Conservation (phyloP, 35 echinoderm and acorn worm species). For the Chiridota heheva region DNA sequence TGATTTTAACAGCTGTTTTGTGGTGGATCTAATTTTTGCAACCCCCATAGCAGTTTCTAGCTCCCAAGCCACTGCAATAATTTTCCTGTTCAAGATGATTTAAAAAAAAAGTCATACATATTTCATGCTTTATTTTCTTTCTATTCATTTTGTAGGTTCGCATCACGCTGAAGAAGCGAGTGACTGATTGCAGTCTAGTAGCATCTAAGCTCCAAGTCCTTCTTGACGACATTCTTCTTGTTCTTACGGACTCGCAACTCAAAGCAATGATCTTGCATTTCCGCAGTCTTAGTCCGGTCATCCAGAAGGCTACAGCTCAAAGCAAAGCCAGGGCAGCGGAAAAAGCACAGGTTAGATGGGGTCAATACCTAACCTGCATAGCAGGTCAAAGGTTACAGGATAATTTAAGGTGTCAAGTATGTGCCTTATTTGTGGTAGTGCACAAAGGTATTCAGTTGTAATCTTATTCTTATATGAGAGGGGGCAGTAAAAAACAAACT, state of each 20-base stretch:
- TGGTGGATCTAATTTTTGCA: no score
- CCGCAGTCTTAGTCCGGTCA: conserved; percentile 85
- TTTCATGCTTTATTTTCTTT: not conserved
- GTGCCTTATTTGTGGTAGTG: no score
- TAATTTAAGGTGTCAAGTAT: no score
- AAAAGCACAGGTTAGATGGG: conserved; percentile 67
- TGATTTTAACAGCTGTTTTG: no score
- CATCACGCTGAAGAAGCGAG: conserved; percentile 88
- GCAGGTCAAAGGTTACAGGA: no score
- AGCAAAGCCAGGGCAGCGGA: conserved; percentile 79
- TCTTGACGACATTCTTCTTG: conserved; percentile 91
- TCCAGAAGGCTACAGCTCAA: conserved; percentile 84
- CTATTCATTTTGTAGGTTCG: conserved; percentile 60
- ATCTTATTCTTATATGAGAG: no score
- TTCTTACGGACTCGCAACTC: conserved; percentile 94
- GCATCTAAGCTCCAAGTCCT: conserved; percentile 85
- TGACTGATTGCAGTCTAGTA: conserved; percentile 78
- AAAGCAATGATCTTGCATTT: conserved; percentile 89
- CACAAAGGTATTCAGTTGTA: no score
- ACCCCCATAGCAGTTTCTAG: no score
- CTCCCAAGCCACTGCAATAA: no score
- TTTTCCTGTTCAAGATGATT: not conserved
- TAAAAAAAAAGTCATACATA: not conserved
- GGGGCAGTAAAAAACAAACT: no score
- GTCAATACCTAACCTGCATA: no score